Conservation (phyloP, 1,140 invertebrate genomes). For the Drosophila bocqueti region DNA sequence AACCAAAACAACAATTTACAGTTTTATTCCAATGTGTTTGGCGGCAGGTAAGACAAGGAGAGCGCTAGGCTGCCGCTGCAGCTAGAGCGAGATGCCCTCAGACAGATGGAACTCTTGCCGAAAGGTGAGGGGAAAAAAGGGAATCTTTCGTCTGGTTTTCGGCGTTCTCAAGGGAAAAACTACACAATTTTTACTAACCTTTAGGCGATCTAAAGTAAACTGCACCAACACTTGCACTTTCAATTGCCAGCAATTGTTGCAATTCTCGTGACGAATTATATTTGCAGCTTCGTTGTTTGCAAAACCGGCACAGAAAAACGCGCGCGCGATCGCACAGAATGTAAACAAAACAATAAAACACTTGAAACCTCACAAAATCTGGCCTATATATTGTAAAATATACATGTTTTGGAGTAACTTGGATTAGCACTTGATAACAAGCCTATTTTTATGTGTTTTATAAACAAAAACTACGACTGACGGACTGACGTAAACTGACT, state of each 20-base stretch:
- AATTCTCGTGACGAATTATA: slow-evolving; percentile 15
- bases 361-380: neutral
- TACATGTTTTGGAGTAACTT: neutral
- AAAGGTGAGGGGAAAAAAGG: neutral
- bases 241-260: slow-evolving; percentile 46
- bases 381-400: slow-evolving; percentile 6
- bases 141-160: slow-evolving; percentile 7
- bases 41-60: slow-evolving; percentile 31
- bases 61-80: neutral
- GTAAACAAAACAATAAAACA: slow-evolving; percentile 46
- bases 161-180: neutral
- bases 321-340: slow-evolving; percentile 21
- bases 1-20: slow-evolving; percentile 60
- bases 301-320: slow-evolving; percentile 37
- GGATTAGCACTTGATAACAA: neutral
- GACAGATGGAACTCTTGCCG: slow-evolving; percentile 24
- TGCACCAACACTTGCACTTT: slow-evolving; percentile 45
- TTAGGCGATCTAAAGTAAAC: neutral
- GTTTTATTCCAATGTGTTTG: slow-evolving; percentile 41
- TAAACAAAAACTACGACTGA: slow-evolving; percentile 23
- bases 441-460: slow-evolving; percentile 6
- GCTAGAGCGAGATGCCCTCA: slow-evolving; percentile 12
- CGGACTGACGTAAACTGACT: too few relatives aligned
- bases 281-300: slow-evolving; percentile 16
- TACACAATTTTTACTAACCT: slow-evolving; percentile 25